Evolutionary conservation across 1,140 invertebrate genomes (phyloP), one percentile per base, ranked within the genome.

Genomic region (Sycophaga agraensis): DNA sequence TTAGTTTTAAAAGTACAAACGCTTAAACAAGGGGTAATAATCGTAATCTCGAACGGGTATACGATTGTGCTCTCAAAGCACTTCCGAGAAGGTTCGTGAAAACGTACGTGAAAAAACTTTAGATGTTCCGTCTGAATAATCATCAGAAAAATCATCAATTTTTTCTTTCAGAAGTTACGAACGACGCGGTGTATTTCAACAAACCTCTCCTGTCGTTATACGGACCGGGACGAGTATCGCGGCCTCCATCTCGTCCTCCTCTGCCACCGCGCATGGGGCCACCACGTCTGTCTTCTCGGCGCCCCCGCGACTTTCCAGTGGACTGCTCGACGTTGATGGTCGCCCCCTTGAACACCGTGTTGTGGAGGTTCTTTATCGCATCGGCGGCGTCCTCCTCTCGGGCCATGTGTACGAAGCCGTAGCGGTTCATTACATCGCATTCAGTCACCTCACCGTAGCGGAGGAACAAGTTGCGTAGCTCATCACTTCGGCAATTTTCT

Each of bases 171-270:
- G 65, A 68, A 70, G 63, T 68, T 68, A 71, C 65, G 66, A 72
- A 71, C 67, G 67, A 68, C 68, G 70, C 69, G 70, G 66, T 70
- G 50, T 57, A 57, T 57, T 69, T 72, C 70, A 72, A 72, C 70
- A 72, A 70, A 79, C 79, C 78, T 79, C 79, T 76, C 71, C 79
- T 77, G 73, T 81, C 78, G 70, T 77, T 81, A 72, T 81, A 81
- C 65, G 79, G 79, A 73, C 77, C 78, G 65, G 79, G 79, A 73
- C 79, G 73, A 73, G 73, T 73, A 68, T 80, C 78, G 71, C 78
- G 76, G 66, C 77, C 76, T 73, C 78, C 76, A 70, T 80, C 78
- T 69, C 78, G 74, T 64, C 77, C 78, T 65, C 78, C 69, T 65
- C 78, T 77, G 65, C 78, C 78, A 69, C 78, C 72, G 76, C 78